phyloP scores from a whole-genome alignment of 2,797 vertebrate species.

The Mus caroli region DNA sequence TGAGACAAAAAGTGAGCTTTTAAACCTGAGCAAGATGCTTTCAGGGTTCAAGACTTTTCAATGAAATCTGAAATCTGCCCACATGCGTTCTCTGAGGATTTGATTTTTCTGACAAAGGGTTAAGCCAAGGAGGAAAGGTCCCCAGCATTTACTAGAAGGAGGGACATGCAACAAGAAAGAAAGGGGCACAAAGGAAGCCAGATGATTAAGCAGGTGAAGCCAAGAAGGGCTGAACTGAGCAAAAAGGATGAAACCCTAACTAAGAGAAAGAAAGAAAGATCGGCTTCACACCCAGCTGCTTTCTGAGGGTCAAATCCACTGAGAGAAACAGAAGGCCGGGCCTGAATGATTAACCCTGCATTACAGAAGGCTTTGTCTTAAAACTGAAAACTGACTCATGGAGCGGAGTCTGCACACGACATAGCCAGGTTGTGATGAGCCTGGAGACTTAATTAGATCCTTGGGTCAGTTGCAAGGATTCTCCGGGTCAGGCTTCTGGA shows the following conservation, averaged over 20 bases:
- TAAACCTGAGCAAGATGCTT: background rate
- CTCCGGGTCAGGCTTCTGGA: conserved; percentile 82
- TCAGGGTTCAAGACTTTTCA: conserved; percentile 49
- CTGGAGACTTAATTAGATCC: conserved; percentile 85
- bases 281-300: conserved; percentile 52
- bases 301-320: conserved; percentile 46
- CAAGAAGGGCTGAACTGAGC: background rate
- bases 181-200: background rate
- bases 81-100: background rate
- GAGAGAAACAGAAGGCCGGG: conserved; percentile 61
- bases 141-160: background rate
- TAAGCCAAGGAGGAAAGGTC: background rate
- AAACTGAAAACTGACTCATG: conserved; percentile 81
- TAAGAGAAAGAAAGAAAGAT: background rate
- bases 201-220: background rate
- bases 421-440: conserved; percentile 81
- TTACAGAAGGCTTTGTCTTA: conserved; percentile 80
- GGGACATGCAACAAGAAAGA: background rate
- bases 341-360: conserved; percentile 81
- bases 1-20: background rate
- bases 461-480: conserved; percentile 80
- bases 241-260: background rate
- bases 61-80: background rate
- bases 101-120: conserved; percentile 44
- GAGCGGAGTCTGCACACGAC: conserved; percentile 75